Percentiles rank a stretch among this genome's conserved stretches.
Evolutionary conservation across 2,888 invertebrate genomes (phyloP).

Genomic region (Drosophila anceps): DNA sequence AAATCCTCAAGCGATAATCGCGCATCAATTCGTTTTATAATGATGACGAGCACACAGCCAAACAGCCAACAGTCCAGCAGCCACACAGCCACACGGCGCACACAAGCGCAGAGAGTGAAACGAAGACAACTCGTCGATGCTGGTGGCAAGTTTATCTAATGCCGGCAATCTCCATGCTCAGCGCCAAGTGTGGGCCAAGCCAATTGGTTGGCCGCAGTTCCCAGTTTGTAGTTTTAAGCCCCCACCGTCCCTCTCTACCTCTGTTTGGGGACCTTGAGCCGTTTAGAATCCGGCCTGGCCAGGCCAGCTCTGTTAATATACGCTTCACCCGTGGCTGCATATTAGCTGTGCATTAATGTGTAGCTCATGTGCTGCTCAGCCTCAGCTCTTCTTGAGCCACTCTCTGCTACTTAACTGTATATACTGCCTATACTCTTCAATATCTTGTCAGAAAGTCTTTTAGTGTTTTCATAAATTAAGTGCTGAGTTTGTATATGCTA

Average conservation of each 20-base stretch:
- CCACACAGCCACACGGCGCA: background rate
- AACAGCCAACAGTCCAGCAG: background rate
- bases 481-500: too few relatives aligned
- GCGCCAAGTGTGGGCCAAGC: slow-evolving; percentile 64
- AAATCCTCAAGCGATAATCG: slow-evolving; percentile 80
- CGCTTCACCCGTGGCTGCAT: background rate
- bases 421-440: background rate
- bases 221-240: slow-evolving; percentile 22
- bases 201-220: slow-evolving; percentile 60
- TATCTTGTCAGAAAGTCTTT: too few relatives aligned
- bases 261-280: slow-evolving; percentile 55
- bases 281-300: slow-evolving; percentile 37
- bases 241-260: background rate
- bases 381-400: background rate
- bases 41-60: slow-evolving; percentile 72
- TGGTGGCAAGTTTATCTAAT: slow-evolving; percentile 81
- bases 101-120: slow-evolving; percentile 20
- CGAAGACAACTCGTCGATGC: slow-evolving; percentile 52
- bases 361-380: background rate
- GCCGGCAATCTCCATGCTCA: slow-evolving; percentile 71
- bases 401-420: background rate
- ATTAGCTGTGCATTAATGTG: slow-evolving; percentile 5
- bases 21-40: slow-evolving; percentile 83
- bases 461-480: too few relatives aligned
- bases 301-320: background rate